Evolutionary conservation across 1,140 invertebrate genomes (phyloP).

Genomic region (Phocides pigmalion): DNA sequence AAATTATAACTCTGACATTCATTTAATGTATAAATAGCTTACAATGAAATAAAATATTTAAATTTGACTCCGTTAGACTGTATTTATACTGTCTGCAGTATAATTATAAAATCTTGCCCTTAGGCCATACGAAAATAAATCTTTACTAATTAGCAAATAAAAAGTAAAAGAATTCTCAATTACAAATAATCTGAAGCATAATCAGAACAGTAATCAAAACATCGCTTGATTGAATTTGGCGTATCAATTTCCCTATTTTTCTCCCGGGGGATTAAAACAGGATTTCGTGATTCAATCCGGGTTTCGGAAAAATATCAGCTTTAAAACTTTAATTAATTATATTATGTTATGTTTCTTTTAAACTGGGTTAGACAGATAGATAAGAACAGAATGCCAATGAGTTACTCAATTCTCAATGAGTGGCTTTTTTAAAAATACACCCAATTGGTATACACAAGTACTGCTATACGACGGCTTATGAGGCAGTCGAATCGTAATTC

Average conservation of each 20-base stretch:
- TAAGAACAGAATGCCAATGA: too few relatives aligned
- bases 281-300: conserved; percentile 43
- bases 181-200: conserved; percentile 37
- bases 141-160: conserved; percentile 37
- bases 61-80: too few relatives aligned
- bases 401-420: too few relatives aligned
- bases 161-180: conserved; percentile 45
- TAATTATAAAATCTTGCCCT: conserved; percentile 1
- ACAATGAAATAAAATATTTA: too few relatives aligned
- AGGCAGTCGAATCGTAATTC: too few relatives aligned
- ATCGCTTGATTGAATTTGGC: conserved; percentile 14
- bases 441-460: too few relatives aligned
- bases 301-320: conserved; percentile 29
- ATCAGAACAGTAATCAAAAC: conserved; percentile 42
- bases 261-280: conserved; percentile 42
- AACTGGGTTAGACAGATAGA: not conserved
- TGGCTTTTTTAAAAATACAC: too few relatives aligned
- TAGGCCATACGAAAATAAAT: conserved; percentile 26
- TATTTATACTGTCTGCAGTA: too few relatives aligned
- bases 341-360: conserved; percentile 5
- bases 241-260: conserved; percentile 43
- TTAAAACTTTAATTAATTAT: conserved; percentile 26
- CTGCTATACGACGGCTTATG: too few relatives aligned
- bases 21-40: too few relatives aligned
- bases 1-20: too few relatives aligned